phyloP scores from a whole-genome alignment of 1,140 invertebrate genomes.

The Musca domestica region DNA sequence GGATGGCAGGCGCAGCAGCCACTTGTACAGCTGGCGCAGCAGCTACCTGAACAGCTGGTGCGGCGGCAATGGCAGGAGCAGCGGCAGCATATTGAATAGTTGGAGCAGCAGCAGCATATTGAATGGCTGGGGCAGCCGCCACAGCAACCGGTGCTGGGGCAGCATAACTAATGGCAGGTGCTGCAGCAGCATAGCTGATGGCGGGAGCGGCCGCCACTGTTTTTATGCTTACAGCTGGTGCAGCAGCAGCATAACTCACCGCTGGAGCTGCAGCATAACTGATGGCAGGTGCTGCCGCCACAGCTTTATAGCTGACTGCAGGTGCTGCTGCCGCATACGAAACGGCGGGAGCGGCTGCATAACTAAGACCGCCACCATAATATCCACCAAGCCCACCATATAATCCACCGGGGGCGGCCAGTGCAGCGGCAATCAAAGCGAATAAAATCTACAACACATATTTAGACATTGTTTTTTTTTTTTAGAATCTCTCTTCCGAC shows the following conservation, averaged over 20 bases:
- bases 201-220: constrained; percentile 19
- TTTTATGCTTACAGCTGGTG: constrained; percentile 26
- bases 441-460: constrained; percentile 32
- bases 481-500: too few relatives aligned
- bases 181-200: constrained; percentile 32
- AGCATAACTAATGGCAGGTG: constrained; percentile 26
- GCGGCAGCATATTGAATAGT: constrained; percentile 7
- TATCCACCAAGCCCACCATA: constrained; percentile 15
- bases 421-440: constrained; percentile 38
- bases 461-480: background rate
- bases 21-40: constrained; percentile 19
- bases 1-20: constrained; percentile 20
- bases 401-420: constrained; percentile 36
- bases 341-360: constrained; percentile 13
- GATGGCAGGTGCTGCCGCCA: constrained; percentile 23
- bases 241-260: constrained; percentile 25
- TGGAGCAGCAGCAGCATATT: constrained; percentile 29
- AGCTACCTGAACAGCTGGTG: constrained; percentile 27
- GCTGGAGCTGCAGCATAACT: constrained; percentile 26
- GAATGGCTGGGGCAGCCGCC: background rate
- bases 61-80: constrained; percentile 24
- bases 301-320: constrained; percentile 25
- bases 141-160: constrained; percentile 29
- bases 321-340: constrained; percentile 27
- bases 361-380: constrained; percentile 9